Percentiles rank a stretch among this genome's conserved stretches.
These are phyloP conservation scores for Heterodera schachtii DNA, from an alignment of 1,140 invertebrate genomes.

Conservation along the genomic window DNA sequence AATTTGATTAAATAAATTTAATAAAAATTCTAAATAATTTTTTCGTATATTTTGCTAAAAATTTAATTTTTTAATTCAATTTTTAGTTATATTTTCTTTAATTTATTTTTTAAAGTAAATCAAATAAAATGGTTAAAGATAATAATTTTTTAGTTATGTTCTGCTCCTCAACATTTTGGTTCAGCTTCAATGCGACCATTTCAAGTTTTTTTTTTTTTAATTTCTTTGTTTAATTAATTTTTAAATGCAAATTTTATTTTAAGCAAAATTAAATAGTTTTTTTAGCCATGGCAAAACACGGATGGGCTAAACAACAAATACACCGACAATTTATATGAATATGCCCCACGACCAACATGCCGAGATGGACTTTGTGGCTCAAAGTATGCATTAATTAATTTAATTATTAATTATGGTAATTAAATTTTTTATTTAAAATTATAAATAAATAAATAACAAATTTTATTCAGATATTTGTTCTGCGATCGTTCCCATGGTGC, in stretches of 20 bases:
- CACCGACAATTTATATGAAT: constrained; percentile 61
- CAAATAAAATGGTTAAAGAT: too few species aligned
- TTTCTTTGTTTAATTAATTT: neutral
- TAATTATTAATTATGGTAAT: neutral
- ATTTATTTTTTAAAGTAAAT: constrained; percentile 7
- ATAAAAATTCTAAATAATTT: too few species aligned
- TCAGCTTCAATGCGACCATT: constrained; percentile 54
- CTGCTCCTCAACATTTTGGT: constrained; percentile 53
- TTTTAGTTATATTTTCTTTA: too few species aligned
- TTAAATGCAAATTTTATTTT: too few species aligned
- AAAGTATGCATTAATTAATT: constrained; percentile 32
- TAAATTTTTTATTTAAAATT: neutral
- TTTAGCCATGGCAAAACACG: constrained; percentile 57
- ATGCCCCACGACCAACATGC: constrained; percentile 61
- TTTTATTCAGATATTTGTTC: constrained; percentile 55
- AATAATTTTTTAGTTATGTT: constrained; percentile 33
- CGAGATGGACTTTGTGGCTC: constrained; percentile 51
- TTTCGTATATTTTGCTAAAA: too few species aligned
- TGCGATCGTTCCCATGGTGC: constrained; percentile 55
- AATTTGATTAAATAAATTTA: too few species aligned
- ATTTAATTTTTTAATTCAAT: too few species aligned
- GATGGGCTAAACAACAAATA: constrained; percentile 61
- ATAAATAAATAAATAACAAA: too few species aligned
- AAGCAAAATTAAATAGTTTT: neutral
- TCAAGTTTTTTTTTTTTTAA: constrained; percentile 1